phyloP scores from a whole-genome alignment of 2,113 vertebrate species.

The Xenopus borealis region DNA sequence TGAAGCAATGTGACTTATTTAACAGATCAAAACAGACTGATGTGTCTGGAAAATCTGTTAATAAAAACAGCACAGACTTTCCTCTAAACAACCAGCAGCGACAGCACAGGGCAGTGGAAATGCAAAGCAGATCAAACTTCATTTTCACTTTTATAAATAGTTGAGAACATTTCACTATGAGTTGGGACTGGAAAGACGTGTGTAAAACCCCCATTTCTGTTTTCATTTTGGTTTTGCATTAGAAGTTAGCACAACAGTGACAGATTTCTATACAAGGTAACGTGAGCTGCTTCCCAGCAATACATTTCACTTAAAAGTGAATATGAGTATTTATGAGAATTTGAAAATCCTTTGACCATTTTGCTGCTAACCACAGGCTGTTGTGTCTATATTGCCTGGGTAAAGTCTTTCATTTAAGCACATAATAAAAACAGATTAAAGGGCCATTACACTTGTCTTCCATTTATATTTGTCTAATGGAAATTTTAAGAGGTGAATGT shows the following conservation, averaged over 20 bases:
- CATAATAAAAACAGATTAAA: no score
- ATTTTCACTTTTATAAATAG: not conserved
- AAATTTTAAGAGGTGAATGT: no score
- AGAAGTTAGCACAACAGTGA: not conserved
- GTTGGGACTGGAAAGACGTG: not conserved
- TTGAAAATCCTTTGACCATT: no score
- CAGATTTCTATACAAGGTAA: not conserved
- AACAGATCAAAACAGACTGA: not conserved
- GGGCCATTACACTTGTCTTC: no score
- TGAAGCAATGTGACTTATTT: not conserved
- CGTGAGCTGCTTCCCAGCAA: not conserved
- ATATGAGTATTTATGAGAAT: no score
- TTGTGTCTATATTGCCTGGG: no score
- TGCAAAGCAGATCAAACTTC: not conserved
- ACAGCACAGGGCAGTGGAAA: not conserved
- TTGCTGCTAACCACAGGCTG: no score
- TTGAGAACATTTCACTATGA: constrained; percentile 1
- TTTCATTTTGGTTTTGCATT: not conserved
- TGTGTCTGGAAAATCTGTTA: not conserved
- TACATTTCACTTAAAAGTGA: no score
- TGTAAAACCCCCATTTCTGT: not conserved
- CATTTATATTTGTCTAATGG: no score
- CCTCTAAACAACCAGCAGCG: not conserved
- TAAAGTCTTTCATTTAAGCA: no score
- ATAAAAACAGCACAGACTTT: not conserved